A percentile compares a stretch with the other conserved stretches of the same genome.
These are phyloP conservation scores for Penaeus chinensis DNA, from an alignment of 1,140 invertebrate species.

Conservation along the genomic window DNA sequence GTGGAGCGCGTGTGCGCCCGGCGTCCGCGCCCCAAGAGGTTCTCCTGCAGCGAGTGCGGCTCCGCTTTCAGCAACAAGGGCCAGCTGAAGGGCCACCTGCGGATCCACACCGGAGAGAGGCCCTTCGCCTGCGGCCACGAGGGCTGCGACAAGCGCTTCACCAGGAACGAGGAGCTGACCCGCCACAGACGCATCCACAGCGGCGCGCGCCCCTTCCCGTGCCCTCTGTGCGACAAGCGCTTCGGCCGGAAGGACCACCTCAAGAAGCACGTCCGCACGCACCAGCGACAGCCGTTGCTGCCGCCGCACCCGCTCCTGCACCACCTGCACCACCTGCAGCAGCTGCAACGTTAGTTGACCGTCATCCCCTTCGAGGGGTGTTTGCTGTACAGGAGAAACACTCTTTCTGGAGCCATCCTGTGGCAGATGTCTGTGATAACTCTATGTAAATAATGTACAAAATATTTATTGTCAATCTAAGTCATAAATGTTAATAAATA, in stretches of 20 bases:
- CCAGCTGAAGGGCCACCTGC: conserved; percentile 88
- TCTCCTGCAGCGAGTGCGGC: conserved; percentile 87
- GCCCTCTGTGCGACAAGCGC: conserved; percentile 82
- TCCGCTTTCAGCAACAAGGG: conserved; percentile 94
- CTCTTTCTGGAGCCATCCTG: too few species aligned
- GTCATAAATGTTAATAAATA: too few species aligned
- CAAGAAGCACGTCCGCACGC: conserved; percentile 75
- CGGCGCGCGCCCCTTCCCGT: conserved; percentile 78
- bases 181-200: conserved; percentile 88
- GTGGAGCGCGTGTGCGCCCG: conserved; percentile 53
- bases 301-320: conserved; percentile 5
- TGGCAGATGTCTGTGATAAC: too few species aligned
- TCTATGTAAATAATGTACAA: too few species aligned
- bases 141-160: conserved; percentile 89
- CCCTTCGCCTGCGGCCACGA: conserved; percentile 87
- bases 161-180: conserved; percentile 92
- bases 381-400: too few species aligned
- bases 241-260: conserved; percentile 86
- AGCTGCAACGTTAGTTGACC: neutral
- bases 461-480: too few species aligned
- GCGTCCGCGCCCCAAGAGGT: conserved; percentile 81
- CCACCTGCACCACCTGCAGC: conserved; percentile 1
- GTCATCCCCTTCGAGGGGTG: too few species aligned
- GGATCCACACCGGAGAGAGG: conserved; percentile 90
- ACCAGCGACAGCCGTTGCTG: conserved; percentile 65